Evolutionary conservation across 2,797 vertebrate species (phyloP), one percentile per base, ranked within the genome.

Genomic region (Synaphobranchus kaupii): DNA sequence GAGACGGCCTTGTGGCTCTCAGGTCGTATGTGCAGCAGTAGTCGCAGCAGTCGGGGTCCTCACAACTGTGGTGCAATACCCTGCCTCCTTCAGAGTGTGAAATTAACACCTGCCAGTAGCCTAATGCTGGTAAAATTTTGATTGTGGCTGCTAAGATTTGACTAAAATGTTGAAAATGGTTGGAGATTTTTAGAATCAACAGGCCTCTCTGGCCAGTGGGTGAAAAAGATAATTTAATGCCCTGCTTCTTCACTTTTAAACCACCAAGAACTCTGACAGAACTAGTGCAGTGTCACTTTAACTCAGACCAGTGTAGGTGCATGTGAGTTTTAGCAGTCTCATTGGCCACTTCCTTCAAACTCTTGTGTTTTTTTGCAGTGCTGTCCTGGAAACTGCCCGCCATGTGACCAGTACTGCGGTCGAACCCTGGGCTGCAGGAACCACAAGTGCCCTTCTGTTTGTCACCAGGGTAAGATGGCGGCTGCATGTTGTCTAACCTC

Each of bases 391-490:
- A 98, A 98, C 94, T 99, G 98, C 89, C 97, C 97, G 0, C 95
- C 96, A 31, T 99, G 98, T 94, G 98, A 99, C 92, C 97, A 97
- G 95, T 95, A 93, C 92, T 99, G 98, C 3, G 96, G 96, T 48
- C 95, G 98, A 56, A 96, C 96, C 31, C 93, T 99, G 17, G 97
- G 97, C 84, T 99, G 98, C 92, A 95, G 98, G 82, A 99, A 99
- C 95, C 98, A 99, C 93, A 98, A 98, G 93, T 99, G 98, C 92
- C 98, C 98, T 25, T 99, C 98, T 0, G 95, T 96, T 87, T 99
- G 98, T 92, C 98, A 99, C 92, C 98, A 96, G 97, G 98, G 98
- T 99, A 97, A 96, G 93, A 1, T 52, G 31, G n/a, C 28, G 68
- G 28, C 22, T 28, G 20, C 44, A n/a, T 5, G 12, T 28, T 71